Evolutionary conservation across 2,797 vertebrate species (phyloP).

Genomic region (Cygnus olor): DNA sequence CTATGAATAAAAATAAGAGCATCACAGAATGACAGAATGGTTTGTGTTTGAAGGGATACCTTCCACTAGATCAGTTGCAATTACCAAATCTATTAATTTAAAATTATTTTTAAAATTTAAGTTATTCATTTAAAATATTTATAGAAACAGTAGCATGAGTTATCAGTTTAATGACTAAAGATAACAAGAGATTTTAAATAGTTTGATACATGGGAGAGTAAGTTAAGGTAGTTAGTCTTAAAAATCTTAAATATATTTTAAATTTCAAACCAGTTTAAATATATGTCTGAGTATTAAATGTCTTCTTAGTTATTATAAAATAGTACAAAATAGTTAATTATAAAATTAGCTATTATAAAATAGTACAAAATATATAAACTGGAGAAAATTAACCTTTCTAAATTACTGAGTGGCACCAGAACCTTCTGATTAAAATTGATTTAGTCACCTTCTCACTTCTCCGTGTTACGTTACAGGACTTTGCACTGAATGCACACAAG

Average conservation of each 20-base stretch:
- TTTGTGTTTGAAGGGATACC: neutral
- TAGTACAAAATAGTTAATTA: no score
- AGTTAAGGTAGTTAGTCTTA: neutral
- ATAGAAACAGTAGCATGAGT: neutral
- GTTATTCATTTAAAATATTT: neutral
- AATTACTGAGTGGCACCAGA: neutral
- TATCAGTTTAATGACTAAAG: neutral
- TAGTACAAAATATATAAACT: neutral
- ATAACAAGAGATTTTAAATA: neutral
- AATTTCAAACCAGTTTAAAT: neutral
- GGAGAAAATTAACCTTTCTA: neutral
- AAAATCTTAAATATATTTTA: neutral
- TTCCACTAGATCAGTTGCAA: neutral
- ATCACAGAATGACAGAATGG: neutral
- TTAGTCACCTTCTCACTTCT: neutral
- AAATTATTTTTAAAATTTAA: neutral
- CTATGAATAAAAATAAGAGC: neutral
- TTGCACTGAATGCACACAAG: neutral
- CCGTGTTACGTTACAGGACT: neutral
- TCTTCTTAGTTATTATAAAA: neutral
- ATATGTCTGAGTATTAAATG: neutral
- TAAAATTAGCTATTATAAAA: neutral
- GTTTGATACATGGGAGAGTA: neutral
- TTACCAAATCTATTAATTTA: neutral
- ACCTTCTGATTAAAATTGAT: neutral